Base-by-base conservation (phyloP, 1,140 invertebrate genomes). In the Potamilus streckersoni region DNA sequence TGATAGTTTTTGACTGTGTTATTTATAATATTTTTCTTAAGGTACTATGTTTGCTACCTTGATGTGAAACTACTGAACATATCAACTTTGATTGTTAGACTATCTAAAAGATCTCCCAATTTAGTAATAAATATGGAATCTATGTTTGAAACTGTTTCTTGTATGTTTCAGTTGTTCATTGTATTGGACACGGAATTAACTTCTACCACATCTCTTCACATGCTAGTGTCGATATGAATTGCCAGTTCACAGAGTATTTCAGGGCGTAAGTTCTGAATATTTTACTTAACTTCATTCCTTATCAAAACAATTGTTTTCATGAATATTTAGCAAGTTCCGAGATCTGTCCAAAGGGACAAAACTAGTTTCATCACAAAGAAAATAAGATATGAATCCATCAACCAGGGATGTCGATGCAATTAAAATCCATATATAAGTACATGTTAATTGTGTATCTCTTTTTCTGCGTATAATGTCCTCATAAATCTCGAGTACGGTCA, bases 131-230 rank as follows among this genome's bases (percentile, higher is more conserved):
- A 49, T 49, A 11, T 49, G 27, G 27, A 31, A 31, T 31, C 1
- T 49, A 49, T 49, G 11, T 6, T 49, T 31, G 27, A 49, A 68
- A 20, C 56, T 69, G n/a, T 49, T 49, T 11, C 38, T 0, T 91
- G 97, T 4, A 95, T 19, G 23, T 79, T 82, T 66, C 77, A 91
- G 91, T 91, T n/a, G 74, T 92, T 55, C 92, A 99, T 85, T 96
- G 96, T 0, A 93, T 98, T 56, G 97, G 98, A 0, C 98, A 99
- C 88, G 95, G 97, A 82, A 95, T 99, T 15, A 99, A 99, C 90
- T 99, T 99, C 88, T 99, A 99, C 90, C 97, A 99, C 85, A 96
- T 99, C 1, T 97, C 96, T 12, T 99, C 97, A 0, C 98, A 99
- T 86, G 96, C 97, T 0, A 92, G 98, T 0, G 83, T 90, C 56